phyloP scores from a whole-genome alignment of 2,113 vertebrate species.

The Rhinopomastus cyanomelas region DNA sequence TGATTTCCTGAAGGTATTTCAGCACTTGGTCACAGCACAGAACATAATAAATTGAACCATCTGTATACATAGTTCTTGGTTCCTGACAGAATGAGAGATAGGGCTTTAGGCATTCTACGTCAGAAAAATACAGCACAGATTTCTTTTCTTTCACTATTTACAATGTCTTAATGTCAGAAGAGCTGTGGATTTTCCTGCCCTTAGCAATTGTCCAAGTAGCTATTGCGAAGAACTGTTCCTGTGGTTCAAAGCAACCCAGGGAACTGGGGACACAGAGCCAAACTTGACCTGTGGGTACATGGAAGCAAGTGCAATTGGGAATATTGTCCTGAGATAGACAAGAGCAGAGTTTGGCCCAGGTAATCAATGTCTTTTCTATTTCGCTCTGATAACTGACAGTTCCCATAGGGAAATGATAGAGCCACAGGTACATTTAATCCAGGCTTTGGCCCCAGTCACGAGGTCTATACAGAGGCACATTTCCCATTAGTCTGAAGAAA shows the following conservation, averaged over 20 bases:
- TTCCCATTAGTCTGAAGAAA: slow-evolving; percentile 17
- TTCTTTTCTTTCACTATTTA: slow-evolving; percentile 58
- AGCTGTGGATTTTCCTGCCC: slow-evolving; percentile 39
- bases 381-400: not conserved
- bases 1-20: slow-evolving; percentile 68
- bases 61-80: slow-evolving; percentile 49
- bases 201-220: slow-evolving; percentile 35
- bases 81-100: slow-evolving; percentile 64
- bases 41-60: slow-evolving; percentile 47
- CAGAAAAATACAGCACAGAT: slow-evolving; percentile 50
- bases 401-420: not conserved
- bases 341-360: slow-evolving; percentile 12
- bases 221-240: not conserved
- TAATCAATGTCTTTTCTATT: slow-evolving; percentile 26
- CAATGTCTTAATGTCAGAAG: slow-evolving; percentile 57
- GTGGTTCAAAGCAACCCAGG: not conserved
- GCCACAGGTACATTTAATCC: not conserved
- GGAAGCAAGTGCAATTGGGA: not conserved
- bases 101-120: slow-evolving; percentile 35
- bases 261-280: not conserved
- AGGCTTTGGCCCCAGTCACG: not conserved
- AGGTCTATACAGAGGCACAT: not conserved
- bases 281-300: not conserved
- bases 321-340: slow-evolving; percentile 10
- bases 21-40: slow-evolving; percentile 56